Percentiles rank a stretch among this genome's conserved stretches.
Conservation (phyloP, 2,797 vertebrate genomes). For the Clamator glandarius region DNA sequence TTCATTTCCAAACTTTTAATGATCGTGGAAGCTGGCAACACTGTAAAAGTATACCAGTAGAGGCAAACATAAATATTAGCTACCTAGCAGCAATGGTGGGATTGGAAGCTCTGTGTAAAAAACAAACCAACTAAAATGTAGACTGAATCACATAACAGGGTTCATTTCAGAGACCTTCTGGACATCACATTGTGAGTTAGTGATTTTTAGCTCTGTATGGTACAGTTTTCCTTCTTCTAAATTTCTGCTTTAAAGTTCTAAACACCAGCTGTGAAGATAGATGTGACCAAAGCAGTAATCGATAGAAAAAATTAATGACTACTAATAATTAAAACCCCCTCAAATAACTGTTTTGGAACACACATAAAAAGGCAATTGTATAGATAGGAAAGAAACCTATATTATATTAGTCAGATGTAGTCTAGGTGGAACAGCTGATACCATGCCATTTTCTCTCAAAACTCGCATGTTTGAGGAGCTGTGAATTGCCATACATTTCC, state of each 20-base stretch:
- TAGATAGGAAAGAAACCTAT: not conserved
- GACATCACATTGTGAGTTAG: not conserved
- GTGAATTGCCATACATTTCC: not conserved
- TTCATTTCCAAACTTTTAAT: not conserved
- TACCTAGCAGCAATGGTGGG: not conserved
- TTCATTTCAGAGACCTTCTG: not conserved
- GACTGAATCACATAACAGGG: not conserved
- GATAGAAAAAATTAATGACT: not conserved
- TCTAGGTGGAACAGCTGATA: not conserved
- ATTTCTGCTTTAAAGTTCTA: not conserved
- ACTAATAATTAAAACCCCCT: not conserved
- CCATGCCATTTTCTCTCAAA: not conserved
- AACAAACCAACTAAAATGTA: not conserved
- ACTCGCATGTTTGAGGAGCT: not conserved
- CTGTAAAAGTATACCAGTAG: not conserved
- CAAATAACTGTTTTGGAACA: not conserved
- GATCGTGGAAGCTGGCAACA: not conserved
- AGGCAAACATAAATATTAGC: not conserved
- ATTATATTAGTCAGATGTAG: not conserved
- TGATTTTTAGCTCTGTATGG: not conserved
- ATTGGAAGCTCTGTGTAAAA: not conserved
- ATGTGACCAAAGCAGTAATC: not conserved
- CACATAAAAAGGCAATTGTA: not conserved
- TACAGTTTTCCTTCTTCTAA: not conserved
- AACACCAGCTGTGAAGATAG: not conserved